Conservation (phyloP, 2,888 invertebrate genomes). For the Argynnis bischoffii region DNA sequence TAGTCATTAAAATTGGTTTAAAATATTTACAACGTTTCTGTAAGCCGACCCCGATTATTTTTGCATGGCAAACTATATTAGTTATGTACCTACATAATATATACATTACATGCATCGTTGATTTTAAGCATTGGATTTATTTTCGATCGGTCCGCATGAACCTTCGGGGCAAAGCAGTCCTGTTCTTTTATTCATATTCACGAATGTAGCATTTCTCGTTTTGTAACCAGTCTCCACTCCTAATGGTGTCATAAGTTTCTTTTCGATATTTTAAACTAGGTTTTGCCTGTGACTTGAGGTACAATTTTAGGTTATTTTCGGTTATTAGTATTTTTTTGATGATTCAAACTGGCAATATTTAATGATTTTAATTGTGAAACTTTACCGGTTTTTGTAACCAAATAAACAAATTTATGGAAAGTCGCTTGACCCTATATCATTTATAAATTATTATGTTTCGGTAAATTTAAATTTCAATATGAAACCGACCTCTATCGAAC, state of each 20-base stretch:
- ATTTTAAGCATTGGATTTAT: constrained; percentile 30
- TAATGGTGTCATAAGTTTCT: constrained; percentile 65
- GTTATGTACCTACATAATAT: background rate
- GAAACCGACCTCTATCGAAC: constrained; percentile 16
- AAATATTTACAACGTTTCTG: constrained; percentile 66
- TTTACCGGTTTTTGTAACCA: constrained; percentile 13
- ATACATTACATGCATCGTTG: constrained; percentile 42
- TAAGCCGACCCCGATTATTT: constrained; percentile 58
- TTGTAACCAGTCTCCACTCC: constrained; percentile 52
- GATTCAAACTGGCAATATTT: background rate
- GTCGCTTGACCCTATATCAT: constrained; percentile 11
- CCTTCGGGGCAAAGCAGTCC: constrained; percentile 53
- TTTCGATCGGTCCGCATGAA: constrained; percentile 59
- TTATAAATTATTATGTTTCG: constrained; percentile 25
- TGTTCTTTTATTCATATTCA: constrained; percentile 70
- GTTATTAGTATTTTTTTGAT: background rate
- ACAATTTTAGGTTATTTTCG: background rate
- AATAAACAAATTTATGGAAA: constrained; percentile 16
- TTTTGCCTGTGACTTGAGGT: background rate
- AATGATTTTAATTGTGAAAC: background rate
- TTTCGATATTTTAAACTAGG: constrained; percentile 43
- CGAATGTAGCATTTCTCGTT: constrained; percentile 72
- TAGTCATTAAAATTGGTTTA: constrained; percentile 57
- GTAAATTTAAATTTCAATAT: constrained; percentile 19
- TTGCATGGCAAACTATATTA: constrained; percentile 64